Percentiles rank a stretch among this genome's conserved stretches.
These are phyloP conservation scores for Drosophila longiperda DNA, from an alignment of 2,888 invertebrate genomes.

Conservation along the genomic window DNA sequence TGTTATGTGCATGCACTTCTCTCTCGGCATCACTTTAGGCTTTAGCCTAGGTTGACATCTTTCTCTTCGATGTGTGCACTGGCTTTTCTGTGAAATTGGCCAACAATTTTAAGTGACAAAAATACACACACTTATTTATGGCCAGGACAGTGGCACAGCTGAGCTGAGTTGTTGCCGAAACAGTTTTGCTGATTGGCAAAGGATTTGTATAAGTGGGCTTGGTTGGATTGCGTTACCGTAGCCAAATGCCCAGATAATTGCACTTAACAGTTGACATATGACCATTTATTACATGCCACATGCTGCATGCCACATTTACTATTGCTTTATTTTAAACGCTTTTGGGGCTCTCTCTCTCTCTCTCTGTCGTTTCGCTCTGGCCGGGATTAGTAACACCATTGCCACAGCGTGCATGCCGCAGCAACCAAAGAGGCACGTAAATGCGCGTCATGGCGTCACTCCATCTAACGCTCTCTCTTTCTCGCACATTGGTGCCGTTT, in stretches of 20 bases:
- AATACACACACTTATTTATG: conserved; percentile 9
- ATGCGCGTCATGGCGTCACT: conserved; percentile 63
- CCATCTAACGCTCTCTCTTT: conserved; percentile 8
- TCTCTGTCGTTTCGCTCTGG: conserved; percentile 27
- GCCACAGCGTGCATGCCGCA: conserved; percentile 54
- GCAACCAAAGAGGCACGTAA: conserved; percentile 57
- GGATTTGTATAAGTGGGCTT: background rate
- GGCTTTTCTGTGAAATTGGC: conserved; percentile 55
- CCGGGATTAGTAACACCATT: conserved; percentile 60
- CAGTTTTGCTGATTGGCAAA: conserved; percentile 47
- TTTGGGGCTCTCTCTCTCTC: conserved; percentile 38
- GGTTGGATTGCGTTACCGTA: conserved; percentile 19
- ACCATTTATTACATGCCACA: conserved; percentile 69
- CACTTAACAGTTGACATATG: conserved; percentile 64
- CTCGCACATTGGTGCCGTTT: conserved; percentile 11
- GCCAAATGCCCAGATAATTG: conserved; percentile 63
- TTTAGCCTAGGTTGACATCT: conserved; percentile 44
- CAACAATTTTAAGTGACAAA: conserved; percentile 57
- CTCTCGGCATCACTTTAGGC: conserved; percentile 35
- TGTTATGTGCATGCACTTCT: conserved; percentile 66
- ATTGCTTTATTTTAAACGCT: conserved; percentile 73
- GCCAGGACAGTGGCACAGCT: conserved; percentile 9
- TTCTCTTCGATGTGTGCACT: conserved; percentile 55
- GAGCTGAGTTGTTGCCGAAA: conserved; percentile 28
- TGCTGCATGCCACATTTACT: conserved; percentile 47